Conservation (phyloP, 2,797 vertebrate species). For the Sardinella longiceps region DNA sequence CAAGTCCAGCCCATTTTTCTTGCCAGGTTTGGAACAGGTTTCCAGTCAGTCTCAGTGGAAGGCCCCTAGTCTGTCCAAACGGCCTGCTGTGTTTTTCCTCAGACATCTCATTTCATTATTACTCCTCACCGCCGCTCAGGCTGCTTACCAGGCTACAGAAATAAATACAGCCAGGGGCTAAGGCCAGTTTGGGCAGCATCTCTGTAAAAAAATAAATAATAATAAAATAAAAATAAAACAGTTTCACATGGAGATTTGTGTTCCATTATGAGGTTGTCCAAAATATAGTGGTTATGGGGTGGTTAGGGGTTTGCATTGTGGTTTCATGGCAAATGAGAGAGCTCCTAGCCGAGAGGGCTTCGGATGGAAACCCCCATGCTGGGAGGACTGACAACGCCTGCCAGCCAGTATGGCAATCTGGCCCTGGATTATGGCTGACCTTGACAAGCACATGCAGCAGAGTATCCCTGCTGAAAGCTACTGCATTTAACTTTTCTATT, state of each 20-base stretch:
- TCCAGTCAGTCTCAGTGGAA: slow-evolving; percentile 18
- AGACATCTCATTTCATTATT: slow-evolving; percentile 29
- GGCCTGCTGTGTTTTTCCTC: slow-evolving; percentile 25
- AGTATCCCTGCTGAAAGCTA: slow-evolving; percentile 24
- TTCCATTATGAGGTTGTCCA: neutral
- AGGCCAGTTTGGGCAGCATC: neutral
- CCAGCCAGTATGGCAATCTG: neutral
- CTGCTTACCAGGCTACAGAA: too few relatives aligned
- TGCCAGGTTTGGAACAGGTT: slow-evolving; percentile 6
- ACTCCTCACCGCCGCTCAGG: neutral
- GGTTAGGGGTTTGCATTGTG: neutral
- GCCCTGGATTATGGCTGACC: slow-evolving; percentile 35
- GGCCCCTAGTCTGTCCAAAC: slow-evolving; percentile 27
- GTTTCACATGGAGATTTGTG: neutral
- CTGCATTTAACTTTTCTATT: slow-evolving; percentile 22
- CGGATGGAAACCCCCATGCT: neutral
- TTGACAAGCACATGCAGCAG: slow-evolving; percentile 29
- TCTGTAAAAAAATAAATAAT: neutral
- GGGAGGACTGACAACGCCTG: neutral
- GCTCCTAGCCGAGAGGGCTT: neutral
- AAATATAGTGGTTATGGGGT: neutral
- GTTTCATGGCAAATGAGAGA: neutral
- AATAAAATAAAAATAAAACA: too few relatives aligned
- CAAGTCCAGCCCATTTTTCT: neutral
- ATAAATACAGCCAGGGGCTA: neutral